Evolutionary conservation across 2,888 invertebrate species (phyloP), one percentile per base, ranked within the genome.

Genomic region (Tortrix viridana): DNA sequence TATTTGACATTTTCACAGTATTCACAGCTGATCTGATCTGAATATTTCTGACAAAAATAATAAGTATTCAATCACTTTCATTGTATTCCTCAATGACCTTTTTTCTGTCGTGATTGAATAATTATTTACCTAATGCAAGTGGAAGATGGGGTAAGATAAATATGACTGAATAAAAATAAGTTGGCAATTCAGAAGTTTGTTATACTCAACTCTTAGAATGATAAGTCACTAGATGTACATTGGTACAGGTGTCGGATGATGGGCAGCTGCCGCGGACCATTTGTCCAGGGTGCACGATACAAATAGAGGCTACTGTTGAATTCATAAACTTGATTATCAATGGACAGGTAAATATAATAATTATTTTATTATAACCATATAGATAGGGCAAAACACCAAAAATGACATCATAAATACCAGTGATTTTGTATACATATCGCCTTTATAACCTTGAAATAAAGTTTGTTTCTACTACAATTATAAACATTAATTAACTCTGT

Each of bases 251-350:
- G 26, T 86, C 88, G 57, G 93, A 95, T 80, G 95, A 96, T 90
- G 95, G 94, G 0, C 94, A 94, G 75, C 90, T 94, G 69, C 96
- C 96, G 1, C 92, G 94, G 57, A 95, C 94, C 19, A 95, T 96
- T 71, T 96, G 96, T 76, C 95, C 95, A 7, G 95, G 95, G 44
- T 96, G 96, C 75, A 95, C 95, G 66, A 94, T 96, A 63, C 96
- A 96, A 79, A 78, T 96, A 71, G 95, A 96, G 80, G 94, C 95
- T 47, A 95, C 96, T 20, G 94, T 95, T 60, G 94, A 95, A 74
- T 96, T 96, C 82, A 93, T 96, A 73, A 94, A 95, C 71, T 85
- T 96, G 18, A 93, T 96, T 68, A 90, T 95, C 58, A 93, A 93
- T 74, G 96, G 96, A 1, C 96, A 96, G 84, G 92, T 92, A 73